Evolutionary conservation across 2,797 vertebrate species (phyloP).

Genomic region (Delichon dasypus): DNA sequence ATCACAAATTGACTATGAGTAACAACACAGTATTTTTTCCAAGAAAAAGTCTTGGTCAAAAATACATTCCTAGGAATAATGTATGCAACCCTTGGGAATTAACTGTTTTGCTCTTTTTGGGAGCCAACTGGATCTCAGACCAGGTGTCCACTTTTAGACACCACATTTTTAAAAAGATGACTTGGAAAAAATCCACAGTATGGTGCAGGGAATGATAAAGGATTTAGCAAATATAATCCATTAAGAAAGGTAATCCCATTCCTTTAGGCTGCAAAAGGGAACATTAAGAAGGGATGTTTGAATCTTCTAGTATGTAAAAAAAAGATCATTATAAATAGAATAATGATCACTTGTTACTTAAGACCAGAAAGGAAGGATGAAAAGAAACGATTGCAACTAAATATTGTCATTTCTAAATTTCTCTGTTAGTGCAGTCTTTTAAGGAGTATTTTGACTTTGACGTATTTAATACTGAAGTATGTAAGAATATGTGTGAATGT

Average conservation of each 20-base stretch:
- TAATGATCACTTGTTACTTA: background rate
- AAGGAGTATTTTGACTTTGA: background rate
- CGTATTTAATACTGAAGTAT: background rate
- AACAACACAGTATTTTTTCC: background rate
- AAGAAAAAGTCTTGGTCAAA: background rate
- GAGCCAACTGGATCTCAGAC: background rate
- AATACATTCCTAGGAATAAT: background rate
- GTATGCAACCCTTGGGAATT: background rate
- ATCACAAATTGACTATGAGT: slow-evolving; percentile 10
- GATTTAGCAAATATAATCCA: background rate
- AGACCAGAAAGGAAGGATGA: background rate
- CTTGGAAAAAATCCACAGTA: background rate
- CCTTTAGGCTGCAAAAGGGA: background rate
- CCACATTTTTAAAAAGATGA: background rate
- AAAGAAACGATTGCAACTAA: background rate
- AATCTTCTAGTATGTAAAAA: background rate
- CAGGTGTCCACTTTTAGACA: background rate
- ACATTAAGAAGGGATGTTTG: background rate
- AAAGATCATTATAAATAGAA: background rate
- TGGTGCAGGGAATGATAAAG: background rate
- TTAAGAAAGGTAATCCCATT: background rate
- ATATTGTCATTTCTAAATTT: background rate
- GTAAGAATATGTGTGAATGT: background rate
- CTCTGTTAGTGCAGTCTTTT: background rate
- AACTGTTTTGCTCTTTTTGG: background rate